Evolutionary conservation across 2,113 vertebrate genomes (phyloP).

Genomic region (Crocuta crocuta): DNA sequence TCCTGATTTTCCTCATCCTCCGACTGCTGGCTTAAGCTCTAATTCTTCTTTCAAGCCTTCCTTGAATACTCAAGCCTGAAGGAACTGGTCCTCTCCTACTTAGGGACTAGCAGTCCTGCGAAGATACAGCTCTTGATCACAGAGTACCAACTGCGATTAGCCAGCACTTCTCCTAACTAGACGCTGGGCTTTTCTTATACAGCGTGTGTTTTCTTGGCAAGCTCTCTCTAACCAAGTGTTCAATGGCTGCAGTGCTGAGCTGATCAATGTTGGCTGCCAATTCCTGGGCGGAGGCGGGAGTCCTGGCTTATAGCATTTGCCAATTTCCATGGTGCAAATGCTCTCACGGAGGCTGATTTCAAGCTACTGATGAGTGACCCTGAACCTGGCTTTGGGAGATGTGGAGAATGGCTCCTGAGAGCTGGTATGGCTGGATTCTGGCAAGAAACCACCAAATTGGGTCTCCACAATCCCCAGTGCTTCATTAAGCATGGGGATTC

Average conservation of each 20-base stretch:
- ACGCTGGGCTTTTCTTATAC: neutral
- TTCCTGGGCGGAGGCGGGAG: neutral
- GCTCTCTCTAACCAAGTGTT: neutral
- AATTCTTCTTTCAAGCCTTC: neutral
- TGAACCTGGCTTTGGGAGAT: neutral
- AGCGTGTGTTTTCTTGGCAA: neutral
- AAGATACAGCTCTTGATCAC: neutral
- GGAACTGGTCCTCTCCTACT: neutral
- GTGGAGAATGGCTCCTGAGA: fast-evolving
- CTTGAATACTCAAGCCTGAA: neutral
- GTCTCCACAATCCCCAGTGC: neutral
- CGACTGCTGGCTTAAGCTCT: neutral
- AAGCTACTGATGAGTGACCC: neutral
- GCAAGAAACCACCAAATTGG: too few species aligned
- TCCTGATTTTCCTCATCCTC: too few species aligned
- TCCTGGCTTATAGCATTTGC: neutral
- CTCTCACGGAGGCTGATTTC: neutral
- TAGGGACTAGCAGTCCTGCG: neutral
- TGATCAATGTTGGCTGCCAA: neutral
- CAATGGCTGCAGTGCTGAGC: neutral
- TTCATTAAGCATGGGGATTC: neutral
- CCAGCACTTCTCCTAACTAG: neutral
- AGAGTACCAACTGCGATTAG: neutral
- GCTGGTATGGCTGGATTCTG: neutral
- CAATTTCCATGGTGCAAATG: neutral